Base-by-base conservation (phyloP, 2,888 invertebrate genomes). In the Sepiola atlantica region DNA sequence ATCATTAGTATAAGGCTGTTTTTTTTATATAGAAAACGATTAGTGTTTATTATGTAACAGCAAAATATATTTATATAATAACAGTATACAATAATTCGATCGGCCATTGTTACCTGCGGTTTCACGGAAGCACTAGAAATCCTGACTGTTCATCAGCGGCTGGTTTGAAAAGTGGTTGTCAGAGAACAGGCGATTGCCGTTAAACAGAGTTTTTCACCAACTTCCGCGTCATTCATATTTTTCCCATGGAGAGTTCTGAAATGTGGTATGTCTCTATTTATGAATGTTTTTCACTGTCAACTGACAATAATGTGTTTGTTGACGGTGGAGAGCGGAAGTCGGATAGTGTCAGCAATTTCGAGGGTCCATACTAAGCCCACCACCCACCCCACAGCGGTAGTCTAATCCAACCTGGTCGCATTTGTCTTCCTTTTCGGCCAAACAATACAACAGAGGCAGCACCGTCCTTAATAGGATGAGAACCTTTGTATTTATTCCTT, bases 231-330 rank as follows among this genome's bases (percentile, higher is more conserved):
- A 61, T 61, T 24, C 20, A 91, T 91, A 91, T 91, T 91, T 45
- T 91, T 91, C 91, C 91, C 35, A 45, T 35, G 91, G 21, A 21
- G 20, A 91, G 14, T 91, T 91, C 45, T 91, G 24, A 91, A 91
- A 45, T 91, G 45, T 91, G 91, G 91, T 35, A 91, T 91, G 45
- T 91, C 24, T 21, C 45, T 91, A 35, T 91, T 91, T 91, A 91
- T 91, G 35, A 91, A 91, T 91, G 91, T 35, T 1, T 28, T 35
- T 24, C 45, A 45, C 28, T 91, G 91, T 91, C 91, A 91, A 91
- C 54, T 21, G 91, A 91, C 14, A 8, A 10, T 91, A 91, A 91
- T 91, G 35, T 91, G 91, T 91, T 77, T 77, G n/a, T n/a, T 16
- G 18, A 16, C n/a, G n/a, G 32, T 32, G 77, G 77, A 77, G n/a